A percentile compares a stretch with the other conserved stretches of the same genome.
Evolutionary conservation across 2,888 invertebrate genomes (phyloP).

Genomic region (Spilarctia lutea): DNA sequence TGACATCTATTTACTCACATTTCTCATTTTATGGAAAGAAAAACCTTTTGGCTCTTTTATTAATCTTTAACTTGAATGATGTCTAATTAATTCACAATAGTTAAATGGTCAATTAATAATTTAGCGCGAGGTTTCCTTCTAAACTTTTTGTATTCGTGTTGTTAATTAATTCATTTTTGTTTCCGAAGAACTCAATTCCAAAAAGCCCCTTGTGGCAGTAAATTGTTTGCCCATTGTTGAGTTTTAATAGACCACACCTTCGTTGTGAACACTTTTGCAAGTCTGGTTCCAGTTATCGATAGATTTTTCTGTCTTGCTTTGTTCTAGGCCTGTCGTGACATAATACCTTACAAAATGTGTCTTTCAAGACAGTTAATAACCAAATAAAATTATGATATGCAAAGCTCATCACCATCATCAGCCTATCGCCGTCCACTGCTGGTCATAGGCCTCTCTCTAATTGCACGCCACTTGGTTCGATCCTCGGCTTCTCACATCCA

Average conservation of each 20-base stretch:
- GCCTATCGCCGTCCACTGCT: too few species aligned
- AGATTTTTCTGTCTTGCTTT: background rate
- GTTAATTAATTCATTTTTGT: slow-evolving; percentile 6
- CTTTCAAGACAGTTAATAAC: too few species aligned
- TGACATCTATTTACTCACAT: background rate
- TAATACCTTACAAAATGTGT: background rate
- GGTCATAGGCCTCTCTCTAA: too few species aligned
- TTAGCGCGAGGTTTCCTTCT: background rate
- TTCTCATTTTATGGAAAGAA: background rate
- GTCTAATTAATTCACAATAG: background rate
- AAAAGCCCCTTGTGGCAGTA: background rate
- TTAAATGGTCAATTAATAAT: background rate
- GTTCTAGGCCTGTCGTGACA: background rate
- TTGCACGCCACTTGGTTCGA: too few species aligned
- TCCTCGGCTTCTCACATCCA: too few species aligned
- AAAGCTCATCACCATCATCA: too few species aligned
- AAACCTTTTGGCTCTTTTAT: background rate
- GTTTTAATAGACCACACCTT: background rate
- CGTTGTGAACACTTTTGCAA: background rate
- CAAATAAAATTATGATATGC: background rate
- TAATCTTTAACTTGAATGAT: background rate
- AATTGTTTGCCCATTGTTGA: background rate
- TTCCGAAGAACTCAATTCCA: background rate
- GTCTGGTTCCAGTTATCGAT: background rate
- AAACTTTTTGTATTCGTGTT: background rate